Percentiles rank a stretch among this genome's conserved stretches.
phyloP scores from a whole-genome alignment of 2,888 invertebrate species.

The Tipula lateralis region DNA sequence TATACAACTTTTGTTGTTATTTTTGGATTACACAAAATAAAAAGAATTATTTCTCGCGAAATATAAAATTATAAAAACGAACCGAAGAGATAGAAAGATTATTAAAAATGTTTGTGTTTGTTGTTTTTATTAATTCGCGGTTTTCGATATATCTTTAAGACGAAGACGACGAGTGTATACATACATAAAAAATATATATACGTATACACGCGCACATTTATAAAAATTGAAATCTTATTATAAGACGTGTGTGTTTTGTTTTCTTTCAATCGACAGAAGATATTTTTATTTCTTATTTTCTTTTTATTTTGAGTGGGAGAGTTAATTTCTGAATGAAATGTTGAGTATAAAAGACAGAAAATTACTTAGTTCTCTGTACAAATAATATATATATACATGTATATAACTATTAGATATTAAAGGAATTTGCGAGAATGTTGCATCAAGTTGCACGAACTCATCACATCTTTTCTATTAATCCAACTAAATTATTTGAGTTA shows the following conservation, averaged over 20 bases:
- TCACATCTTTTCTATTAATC: not conserved
- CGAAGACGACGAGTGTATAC: not conserved
- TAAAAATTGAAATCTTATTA: not conserved
- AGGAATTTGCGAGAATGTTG: not conserved
- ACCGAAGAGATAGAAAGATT: conserved; percentile 19
- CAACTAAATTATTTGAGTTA: not conserved
- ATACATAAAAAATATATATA: not conserved
- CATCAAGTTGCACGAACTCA: not conserved
- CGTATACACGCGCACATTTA: not conserved
- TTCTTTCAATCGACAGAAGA: not conserved
- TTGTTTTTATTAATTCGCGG: conserved; percentile 26
- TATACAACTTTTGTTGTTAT: not conserved
- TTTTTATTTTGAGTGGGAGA: conserved; percentile 12
- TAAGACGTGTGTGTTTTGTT: not conserved
- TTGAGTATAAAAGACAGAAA: not conserved
- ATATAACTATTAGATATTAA: not conserved
- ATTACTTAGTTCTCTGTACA: not conserved
- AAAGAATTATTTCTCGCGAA: conserved; percentile 26
- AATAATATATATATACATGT: not conserved
- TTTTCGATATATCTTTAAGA: conserved; percentile 25
- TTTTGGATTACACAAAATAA: conserved; percentile 26
- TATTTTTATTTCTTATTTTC: not conserved
- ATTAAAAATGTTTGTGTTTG: conserved; percentile 2
- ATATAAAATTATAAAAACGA: not conserved
- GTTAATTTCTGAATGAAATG: not conserved